Base-by-base conservation (phyloP, 2,888 invertebrate genomes). In the Monopis laevigella region DNA sequence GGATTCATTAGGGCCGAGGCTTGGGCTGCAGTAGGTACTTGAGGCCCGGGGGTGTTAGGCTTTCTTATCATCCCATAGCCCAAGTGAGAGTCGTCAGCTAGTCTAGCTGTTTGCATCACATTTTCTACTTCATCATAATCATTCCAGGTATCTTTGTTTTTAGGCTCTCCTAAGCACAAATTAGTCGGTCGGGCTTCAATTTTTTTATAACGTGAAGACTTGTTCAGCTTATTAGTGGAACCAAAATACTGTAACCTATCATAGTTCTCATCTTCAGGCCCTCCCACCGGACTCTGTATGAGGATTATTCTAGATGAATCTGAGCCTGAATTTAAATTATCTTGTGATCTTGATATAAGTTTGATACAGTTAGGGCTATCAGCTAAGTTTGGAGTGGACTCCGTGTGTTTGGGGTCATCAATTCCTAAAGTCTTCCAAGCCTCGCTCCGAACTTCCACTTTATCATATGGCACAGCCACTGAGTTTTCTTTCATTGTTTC, bases 361-460 rank as follows among this genome's bases (percentile, higher is more conserved):
- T 81, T 82, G 47, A 80, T 67, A 46, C 74, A 74, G 46, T 78
- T 70, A 11, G 78, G 75, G 54, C 65, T 78, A 32, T 81, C 78
- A 40, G 62, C 70, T 47, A 77, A 60, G 50, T 78, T 77, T 2
- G 77, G 78, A 39, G 72, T 72, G 46, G 73, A 78, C 59, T 92
- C 92, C 0, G 84, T 86, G 55, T 92, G 92, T 46, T 86, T 85
- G 7, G 90, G 84, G 39, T 88, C 87, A 56, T 87, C 86, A 13
- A 90, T 82, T 1, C 92, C 92, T 45, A 90, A 77, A 1, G 92
- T 92, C 58, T 86, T 87, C 92, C 92, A 92, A 6, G 92, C 92
- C 53, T 92, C 88, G 53, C 83, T 88, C 45, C 90, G 82, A 4
- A 88, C 84, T 72, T 91, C 90, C 17, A 93, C 86, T 56, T 86